Conservation (phyloP, 2,797 vertebrate species). For the Heliangelus exortis region DNA sequence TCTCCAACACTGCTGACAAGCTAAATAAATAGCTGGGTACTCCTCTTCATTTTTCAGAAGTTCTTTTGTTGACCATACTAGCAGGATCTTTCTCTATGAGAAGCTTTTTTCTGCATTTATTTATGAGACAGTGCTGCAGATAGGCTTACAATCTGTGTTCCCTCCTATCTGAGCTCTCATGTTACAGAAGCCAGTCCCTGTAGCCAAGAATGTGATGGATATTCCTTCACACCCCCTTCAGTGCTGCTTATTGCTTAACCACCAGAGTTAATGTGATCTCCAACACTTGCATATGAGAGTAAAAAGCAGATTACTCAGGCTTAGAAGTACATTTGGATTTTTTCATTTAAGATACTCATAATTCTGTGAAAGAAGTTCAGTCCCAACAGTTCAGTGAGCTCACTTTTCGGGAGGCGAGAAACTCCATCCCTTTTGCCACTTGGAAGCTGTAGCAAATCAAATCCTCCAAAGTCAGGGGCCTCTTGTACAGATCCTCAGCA, state of each 20-base stretch:
- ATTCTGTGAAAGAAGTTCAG: not conserved
- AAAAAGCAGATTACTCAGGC: not conserved
- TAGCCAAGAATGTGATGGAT: not conserved
- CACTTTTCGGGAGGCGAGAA: conserved; percentile 94
- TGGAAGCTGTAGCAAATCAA: conserved; percentile 97
- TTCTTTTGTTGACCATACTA: not conserved
- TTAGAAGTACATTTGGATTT: not conserved
- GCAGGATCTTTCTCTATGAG: not conserved
- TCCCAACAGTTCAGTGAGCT: not conserved
- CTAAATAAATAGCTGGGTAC: not conserved
- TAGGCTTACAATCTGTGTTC: not conserved
- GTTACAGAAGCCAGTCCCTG: not conserved
- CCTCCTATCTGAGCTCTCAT: not conserved
- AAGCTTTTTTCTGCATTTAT: not conserved
- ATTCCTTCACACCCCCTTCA: not conserved
- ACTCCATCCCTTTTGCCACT: conserved; percentile 96
- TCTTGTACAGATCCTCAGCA: conserved; percentile 91
- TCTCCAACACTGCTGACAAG: not conserved
- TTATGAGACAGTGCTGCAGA: not conserved
- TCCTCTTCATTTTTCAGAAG: not conserved
- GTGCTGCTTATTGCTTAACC: not conserved
- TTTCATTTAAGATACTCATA: not conserved
- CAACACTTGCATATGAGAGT: not conserved
- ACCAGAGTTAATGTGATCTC: not conserved
- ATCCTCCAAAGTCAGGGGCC: conserved; percentile 90